These are phyloP conservation scores for Palythoa grandis DNA, from an alignment of 92 coral and sea anemone species.

Conservation along the genomic window DNA sequence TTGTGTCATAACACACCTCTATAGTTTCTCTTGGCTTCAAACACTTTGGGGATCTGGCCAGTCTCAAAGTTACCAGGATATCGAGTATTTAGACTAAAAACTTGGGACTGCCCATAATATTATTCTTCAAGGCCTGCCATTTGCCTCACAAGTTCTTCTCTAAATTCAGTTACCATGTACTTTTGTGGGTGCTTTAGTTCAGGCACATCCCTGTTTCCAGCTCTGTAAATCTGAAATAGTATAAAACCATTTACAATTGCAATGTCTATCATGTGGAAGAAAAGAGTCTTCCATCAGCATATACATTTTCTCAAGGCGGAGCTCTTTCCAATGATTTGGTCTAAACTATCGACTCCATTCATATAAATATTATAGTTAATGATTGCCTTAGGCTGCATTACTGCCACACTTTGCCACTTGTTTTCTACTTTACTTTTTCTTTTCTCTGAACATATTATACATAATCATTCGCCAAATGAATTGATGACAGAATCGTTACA, in stretches of 20 bases:
- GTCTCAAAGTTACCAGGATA: conserved; percentile 30
- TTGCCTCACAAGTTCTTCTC: conserved; percentile 34
- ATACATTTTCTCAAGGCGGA: conserved; percentile 19
- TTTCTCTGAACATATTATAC: conserved; percentile 40
- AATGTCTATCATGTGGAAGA: conserved; percentile 1
- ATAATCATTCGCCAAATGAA: conserved; percentile 44
- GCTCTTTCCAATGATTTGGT: background rate
- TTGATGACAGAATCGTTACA: conserved; percentile 56
- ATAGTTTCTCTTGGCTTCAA: conserved; percentile 40
- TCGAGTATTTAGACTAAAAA: background rate
- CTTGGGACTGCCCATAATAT: conserved; percentile 51
- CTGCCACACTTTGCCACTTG: conserved; percentile 26
- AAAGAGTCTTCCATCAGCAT: conserved; percentile 8
- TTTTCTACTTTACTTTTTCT: conserved; percentile 40
- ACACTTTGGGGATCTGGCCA: conserved; percentile 19
- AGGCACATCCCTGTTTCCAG: conserved; percentile 7
- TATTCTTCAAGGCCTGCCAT: conserved; percentile 44
- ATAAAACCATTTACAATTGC: conserved; percentile 8
- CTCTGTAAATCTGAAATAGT: conserved; percentile 4
- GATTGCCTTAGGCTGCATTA: conserved; percentile 34
- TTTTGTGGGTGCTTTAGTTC: conserved; percentile 12
- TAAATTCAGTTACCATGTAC: background rate
- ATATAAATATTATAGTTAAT: background rate
- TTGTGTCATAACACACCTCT: conserved; percentile 55
- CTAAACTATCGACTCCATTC: background rate